phyloP scores from a whole-genome alignment of 37 sponge, comb jelly and placozoan genomes.

The Theonella swinhoei region DNA sequence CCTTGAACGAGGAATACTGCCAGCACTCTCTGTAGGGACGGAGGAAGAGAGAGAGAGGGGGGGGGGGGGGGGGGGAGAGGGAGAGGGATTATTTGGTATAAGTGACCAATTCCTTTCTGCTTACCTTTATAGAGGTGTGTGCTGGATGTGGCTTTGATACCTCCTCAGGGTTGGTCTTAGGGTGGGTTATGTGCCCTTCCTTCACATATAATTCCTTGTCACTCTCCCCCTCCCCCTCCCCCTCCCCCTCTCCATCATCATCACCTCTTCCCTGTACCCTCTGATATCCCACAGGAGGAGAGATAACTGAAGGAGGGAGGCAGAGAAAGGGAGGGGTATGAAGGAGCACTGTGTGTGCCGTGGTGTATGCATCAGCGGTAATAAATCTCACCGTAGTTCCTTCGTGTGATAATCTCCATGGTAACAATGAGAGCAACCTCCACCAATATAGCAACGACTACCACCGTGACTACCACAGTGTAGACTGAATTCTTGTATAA shows the following conservation, averaged over 20 bases:
- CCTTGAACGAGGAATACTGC: not conserved
- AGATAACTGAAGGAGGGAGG: not conserved
- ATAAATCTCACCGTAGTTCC: constrained; percentile 1
- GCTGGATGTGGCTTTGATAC: not conserved
- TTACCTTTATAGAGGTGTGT: not conserved
- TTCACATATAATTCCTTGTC: constrained; percentile 5
- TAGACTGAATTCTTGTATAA: constrained; percentile 10
- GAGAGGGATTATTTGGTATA: not conserved
- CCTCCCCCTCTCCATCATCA: constrained; percentile 19
- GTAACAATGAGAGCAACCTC: not conserved
- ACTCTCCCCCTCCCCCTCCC: constrained; percentile 13
- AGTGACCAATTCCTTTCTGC: not conserved
- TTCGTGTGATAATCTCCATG: constrained; percentile 21
- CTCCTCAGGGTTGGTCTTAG: not conserved
- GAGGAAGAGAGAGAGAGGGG: not conserved
- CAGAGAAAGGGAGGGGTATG: not conserved
- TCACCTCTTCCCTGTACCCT: constrained; percentile 39
- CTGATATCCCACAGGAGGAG: constrained; percentile 38
- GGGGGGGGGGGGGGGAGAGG: not conserved
- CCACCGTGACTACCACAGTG: not conserved
- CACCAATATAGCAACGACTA: constrained; percentile 3
- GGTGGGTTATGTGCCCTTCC: not conserved
- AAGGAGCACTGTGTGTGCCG: not conserved
- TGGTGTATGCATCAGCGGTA: not conserved
- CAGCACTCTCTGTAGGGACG: not conserved